A percentile compares a stretch with the other conserved stretches of the same genome.
phyloP scores from a whole-genome alignment of 2,888 invertebrate genomes.

The Eucriotettix oculatus region DNA sequence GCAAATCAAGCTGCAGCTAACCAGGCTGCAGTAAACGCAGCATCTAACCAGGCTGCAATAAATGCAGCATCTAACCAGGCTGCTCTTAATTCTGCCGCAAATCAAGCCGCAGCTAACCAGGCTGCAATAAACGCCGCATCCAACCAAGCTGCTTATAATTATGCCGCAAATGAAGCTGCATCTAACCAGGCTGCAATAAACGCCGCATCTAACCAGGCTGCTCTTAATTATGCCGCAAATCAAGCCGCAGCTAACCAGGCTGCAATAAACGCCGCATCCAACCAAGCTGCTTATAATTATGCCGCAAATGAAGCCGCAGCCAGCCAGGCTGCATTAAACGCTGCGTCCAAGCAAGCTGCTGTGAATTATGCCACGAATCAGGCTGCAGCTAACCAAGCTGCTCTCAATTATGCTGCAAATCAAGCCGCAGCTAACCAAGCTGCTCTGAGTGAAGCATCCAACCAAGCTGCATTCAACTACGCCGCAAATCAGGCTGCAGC shows the following conservation, averaged over 20 bases:
- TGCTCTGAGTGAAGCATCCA: neutral
- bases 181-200: neutral
- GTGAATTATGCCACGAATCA: no score
- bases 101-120: neutral
- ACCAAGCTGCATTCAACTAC: neutral
- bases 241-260: neutral
- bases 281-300: neutral
- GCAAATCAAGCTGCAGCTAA: no score
- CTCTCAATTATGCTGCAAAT: neutral
- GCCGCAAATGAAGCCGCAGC: neutral
- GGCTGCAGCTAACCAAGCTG: neutral
- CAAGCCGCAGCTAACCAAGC: neutral
- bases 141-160: neutral
- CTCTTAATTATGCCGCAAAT: neutral
- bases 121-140: neutral
- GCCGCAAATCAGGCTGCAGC: neutral
- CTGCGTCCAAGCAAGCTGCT: neutral
- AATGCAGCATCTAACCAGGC: neutral
- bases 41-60: neutral
- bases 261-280: neutral
- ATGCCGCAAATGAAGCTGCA: neutral
- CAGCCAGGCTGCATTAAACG: neutral
- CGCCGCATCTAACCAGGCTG: neutral
- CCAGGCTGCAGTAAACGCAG: neutral
- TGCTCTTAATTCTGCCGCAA: neutral